phyloP scores from a whole-genome alignment of 2,113 vertebrate genomes.

The Oreochromis spilurus region DNA sequence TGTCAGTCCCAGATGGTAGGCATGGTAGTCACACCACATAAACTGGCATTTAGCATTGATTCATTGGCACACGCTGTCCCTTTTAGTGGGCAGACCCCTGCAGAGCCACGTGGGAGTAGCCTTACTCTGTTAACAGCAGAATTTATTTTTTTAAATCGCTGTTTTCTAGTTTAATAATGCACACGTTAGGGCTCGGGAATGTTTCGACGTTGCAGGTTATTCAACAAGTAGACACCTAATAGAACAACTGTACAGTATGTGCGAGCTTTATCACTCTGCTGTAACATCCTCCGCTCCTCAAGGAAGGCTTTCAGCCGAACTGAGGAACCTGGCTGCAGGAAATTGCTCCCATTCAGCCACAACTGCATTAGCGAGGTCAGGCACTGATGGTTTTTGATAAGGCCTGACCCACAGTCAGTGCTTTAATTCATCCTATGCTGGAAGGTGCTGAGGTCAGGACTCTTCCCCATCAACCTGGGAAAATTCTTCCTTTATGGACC shows the following conservation, averaged over 20 bases:
- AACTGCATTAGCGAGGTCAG: neutral
- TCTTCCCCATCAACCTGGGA: neutral
- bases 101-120: neutral
- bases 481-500: neutral
- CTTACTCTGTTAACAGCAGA: neutral
- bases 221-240: neutral
- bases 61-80: conserved; percentile 39
- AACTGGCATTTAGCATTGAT: conserved; percentile 54
- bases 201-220: neutral
- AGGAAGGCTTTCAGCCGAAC: neutral
- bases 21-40: conserved; percentile 53
- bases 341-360: neutral
- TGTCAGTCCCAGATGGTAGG: conserved; percentile 62
- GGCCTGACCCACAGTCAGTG: neutral
- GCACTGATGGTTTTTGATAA: neutral
- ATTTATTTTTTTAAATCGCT: neutral
- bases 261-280: neutral
- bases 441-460: neutral
- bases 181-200: neutral
- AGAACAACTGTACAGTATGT: neutral
- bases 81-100: conserved; percentile 32
- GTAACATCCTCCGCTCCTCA: neutral
- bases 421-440: conserved; percentile 10
- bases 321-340: neutral
- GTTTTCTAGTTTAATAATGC: neutral